phyloP scores from a whole-genome alignment of 1,140 invertebrate species.

The Cataglyphis hispanica region DNA sequence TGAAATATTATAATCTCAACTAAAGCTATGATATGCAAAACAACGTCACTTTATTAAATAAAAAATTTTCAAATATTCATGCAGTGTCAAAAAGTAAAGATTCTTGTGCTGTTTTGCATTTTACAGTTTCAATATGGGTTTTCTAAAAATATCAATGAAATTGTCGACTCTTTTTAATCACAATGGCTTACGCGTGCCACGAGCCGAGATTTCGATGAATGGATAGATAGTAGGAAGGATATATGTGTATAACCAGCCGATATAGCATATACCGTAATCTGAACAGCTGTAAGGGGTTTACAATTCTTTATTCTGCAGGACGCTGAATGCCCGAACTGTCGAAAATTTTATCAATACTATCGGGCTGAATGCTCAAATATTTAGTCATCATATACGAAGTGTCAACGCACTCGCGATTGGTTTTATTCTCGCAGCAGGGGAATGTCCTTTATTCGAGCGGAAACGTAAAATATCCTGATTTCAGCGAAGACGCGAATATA shows the following conservation, averaged over 20 bases:
- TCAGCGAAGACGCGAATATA: neutral
- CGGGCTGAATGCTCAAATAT: conserved; percentile 68
- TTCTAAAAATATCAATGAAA: conserved; percentile 1
- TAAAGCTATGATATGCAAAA: neutral
- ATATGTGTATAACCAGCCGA: conserved; percentile 64
- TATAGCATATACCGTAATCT: conserved; percentile 75
- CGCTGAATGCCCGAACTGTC: conserved; percentile 78
- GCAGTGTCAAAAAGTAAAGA: neutral
- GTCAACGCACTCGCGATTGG: conserved; percentile 53
- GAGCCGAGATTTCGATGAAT: conserved; percentile 77
- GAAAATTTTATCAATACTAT: conserved; percentile 77
- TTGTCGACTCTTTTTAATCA: neutral
- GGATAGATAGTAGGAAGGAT: conserved; percentile 73
- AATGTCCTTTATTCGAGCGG: conserved; percentile 35
- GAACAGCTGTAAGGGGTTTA: conserved; percentile 81
- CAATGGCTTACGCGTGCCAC: conserved; percentile 58
- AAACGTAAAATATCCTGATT: neutral
- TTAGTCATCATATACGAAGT: conserved; percentile 62
- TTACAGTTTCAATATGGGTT: neutral
- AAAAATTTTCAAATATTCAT: neutral
- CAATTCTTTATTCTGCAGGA: conserved; percentile 77
- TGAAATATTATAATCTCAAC: conserved; percentile 1
- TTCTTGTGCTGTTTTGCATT: neutral
- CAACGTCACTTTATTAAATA: conserved; percentile 6
- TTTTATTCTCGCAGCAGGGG: neutral